Conservation (phyloP, 2,888 invertebrate genomes). For the Lepidochrysops patricia region DNA sequence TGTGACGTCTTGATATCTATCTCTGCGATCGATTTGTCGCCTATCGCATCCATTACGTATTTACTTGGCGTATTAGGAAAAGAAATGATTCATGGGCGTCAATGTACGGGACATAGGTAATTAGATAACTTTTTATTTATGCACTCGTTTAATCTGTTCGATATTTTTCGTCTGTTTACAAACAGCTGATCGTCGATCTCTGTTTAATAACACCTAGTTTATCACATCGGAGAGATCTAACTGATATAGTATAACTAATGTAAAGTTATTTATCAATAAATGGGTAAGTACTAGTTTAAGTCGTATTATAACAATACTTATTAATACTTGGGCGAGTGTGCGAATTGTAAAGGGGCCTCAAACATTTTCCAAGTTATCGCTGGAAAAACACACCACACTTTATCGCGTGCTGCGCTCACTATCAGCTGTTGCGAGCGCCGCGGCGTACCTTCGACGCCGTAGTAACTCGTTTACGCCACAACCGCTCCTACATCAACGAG, state of each 20-base stretch:
- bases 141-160: neutral
- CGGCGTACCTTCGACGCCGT: slow-evolving; percentile 35
- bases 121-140: neutral
- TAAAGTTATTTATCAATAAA: too few relatives aligned
- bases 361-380: slow-evolving; percentile 54
- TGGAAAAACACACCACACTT: slow-evolving; percentile 61
- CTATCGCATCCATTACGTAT: slow-evolving; percentile 45
- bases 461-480: slow-evolving; percentile 30
- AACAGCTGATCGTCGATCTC: slow-evolving; percentile 23
- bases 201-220: slow-evolving; percentile 15
- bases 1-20: slow-evolving; percentile 35
- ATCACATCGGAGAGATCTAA: neutral
- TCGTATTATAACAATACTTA: too few relatives aligned
- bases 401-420: slow-evolving; percentile 54
- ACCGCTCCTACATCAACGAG: slow-evolving; percentile 23
- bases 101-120: slow-evolving; percentile 31
- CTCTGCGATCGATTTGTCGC: slow-evolving; percentile 35
- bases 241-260: neutral
- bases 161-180: neutral
- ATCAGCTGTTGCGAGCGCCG: slow-evolving; percentile 50
- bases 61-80: slow-evolving; percentile 4
- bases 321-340: slow-evolving; percentile 16
- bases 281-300: too few relatives aligned
- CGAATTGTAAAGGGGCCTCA: slow-evolving; percentile 28
- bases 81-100: slow-evolving; percentile 24